Evolutionary conservation across 2,888 invertebrate genomes (phyloP).

Genomic region (Drosophila kuntzei): DNA sequence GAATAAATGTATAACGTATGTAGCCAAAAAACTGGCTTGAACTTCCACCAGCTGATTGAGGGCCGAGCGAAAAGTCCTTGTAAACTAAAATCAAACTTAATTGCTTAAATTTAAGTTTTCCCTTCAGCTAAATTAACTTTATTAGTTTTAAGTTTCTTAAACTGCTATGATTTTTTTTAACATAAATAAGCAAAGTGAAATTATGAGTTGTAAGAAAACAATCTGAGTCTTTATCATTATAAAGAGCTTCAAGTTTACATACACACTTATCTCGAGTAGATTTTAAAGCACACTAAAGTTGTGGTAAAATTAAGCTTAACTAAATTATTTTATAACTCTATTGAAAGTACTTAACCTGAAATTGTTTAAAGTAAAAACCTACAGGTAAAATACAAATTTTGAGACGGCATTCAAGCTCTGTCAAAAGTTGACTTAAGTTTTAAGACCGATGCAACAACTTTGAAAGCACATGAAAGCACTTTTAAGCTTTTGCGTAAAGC

Average conservation of each 20-base stretch:
- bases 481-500: neutral
- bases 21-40: conserved; percentile 36
- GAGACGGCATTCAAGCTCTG: too few relatives aligned
- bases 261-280: too few relatives aligned
- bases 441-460: too few relatives aligned
- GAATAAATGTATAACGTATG: conserved; percentile 58
- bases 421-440: too few relatives aligned
- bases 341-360: too few relatives aligned
- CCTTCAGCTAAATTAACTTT: neutral
- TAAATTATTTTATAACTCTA: too few relatives aligned
- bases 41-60: conserved; percentile 34
- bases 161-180: neutral
- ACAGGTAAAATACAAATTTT: too few relatives aligned
- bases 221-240: neutral
- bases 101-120: neutral
- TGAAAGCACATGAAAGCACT: neutral
- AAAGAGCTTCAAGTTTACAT: too few relatives aligned
- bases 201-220: neutral
- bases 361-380: too few relatives aligned
- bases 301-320: neutral
- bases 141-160: neutral
- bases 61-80: conserved; percentile 39
- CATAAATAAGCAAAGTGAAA: neutral
- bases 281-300: neutral
- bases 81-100: neutral